Conservation (phyloP, 2,888 invertebrate species). For the Spialia ferax region DNA sequence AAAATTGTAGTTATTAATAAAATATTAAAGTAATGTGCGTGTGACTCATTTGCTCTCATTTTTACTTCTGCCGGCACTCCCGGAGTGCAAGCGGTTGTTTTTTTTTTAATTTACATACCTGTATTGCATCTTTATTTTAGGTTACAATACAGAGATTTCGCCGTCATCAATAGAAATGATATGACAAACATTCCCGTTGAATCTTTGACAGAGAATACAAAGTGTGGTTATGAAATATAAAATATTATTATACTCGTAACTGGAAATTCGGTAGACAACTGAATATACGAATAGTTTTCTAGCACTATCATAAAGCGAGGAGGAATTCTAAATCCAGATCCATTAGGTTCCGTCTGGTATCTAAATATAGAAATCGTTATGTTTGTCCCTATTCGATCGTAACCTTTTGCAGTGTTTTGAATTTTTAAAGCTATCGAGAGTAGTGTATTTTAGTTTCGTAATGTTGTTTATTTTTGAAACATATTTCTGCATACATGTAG, state of each 20-base stretch:
- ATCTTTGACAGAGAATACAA: neutral
- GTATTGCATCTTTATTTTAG: no score
- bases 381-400: slow-evolving; percentile 1
- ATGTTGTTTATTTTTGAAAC: neutral
- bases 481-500: no score
- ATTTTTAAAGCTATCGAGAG: neutral
- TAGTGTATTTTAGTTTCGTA: neutral
- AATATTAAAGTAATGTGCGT: no score
- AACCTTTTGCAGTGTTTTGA: slow-evolving; percentile 1
- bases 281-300: slow-evolving; percentile 16
- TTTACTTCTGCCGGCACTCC: no score
- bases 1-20: no score
- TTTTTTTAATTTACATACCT: no score
- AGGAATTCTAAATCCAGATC: slow-evolving; percentile 22
- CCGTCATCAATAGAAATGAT: neutral
- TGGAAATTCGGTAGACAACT: neutral
- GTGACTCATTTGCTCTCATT: no score
- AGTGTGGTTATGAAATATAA: slow-evolving; percentile 4
- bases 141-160: neutral
- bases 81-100: no score
- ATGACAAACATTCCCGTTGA: neutral
- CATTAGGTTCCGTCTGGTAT: slow-evolving; percentile 21
- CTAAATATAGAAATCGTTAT: slow-evolving; percentile 28
- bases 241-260: no score
- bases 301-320: slow-evolving; percentile 11